These are phyloP conservation scores for Dendropsophus ebraccatus DNA, from an alignment of 2,113 vertebrate species.

Conservation along the genomic window DNA sequence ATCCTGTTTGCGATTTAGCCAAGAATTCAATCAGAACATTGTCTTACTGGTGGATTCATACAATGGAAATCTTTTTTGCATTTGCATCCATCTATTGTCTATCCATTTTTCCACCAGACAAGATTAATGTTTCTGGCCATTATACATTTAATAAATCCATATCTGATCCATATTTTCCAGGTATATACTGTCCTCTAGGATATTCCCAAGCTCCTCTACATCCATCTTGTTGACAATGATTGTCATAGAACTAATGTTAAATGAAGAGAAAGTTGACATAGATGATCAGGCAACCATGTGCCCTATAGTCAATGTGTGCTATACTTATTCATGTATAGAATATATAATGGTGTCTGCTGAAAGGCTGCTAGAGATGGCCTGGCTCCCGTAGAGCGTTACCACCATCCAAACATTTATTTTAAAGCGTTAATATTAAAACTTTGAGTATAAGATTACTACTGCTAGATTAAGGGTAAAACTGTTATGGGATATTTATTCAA, in stretches of 20 bases:
- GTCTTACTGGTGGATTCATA: background rate
- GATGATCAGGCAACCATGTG: background rate
- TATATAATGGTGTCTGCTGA: background rate
- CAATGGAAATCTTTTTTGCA: background rate
- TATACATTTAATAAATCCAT: slow-evolving; percentile 10
- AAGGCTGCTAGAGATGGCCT: too few species aligned
- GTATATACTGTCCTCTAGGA: background rate
- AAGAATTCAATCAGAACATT: background rate
- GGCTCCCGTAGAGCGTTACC: too few species aligned
- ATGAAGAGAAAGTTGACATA: background rate
- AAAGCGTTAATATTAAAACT: too few species aligned
- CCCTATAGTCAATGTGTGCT: background rate
- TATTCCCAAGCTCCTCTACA: background rate
- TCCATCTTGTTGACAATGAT: background rate
- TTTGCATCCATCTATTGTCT: background rate
- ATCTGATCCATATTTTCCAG: slow-evolving; percentile 19
- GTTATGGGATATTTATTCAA: too few species aligned
- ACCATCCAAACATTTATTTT: too few species aligned
- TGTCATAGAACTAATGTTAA: background rate
- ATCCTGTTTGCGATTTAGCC: background rate
- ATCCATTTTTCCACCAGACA: background rate
- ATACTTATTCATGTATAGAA: background rate
- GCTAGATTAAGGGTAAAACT: too few species aligned
- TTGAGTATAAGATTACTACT: too few species aligned
- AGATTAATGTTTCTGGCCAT: background rate